These are phyloP conservation scores for Batillaria attramentaria DNA, from an alignment of 1,140 invertebrate species.

Conservation along the genomic window DNA sequence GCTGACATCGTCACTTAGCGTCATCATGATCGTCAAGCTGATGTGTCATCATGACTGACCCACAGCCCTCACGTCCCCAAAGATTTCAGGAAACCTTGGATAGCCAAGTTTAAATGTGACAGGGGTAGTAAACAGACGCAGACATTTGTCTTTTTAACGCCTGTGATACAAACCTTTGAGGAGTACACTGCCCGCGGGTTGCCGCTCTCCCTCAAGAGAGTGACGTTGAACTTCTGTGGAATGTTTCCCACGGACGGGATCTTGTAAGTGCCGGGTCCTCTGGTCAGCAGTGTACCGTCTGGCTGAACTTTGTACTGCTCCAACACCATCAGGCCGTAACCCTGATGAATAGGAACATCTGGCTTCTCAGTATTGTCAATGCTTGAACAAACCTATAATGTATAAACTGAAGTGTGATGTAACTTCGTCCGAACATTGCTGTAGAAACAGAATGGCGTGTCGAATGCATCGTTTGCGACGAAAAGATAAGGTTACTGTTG, in stretches of 20 bases:
- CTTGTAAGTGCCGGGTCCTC: conserved; percentile 94
- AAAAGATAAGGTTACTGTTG: too few species aligned
- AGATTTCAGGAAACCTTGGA: too few species aligned
- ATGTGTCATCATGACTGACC: too few species aligned
- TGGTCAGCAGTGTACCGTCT: conserved; percentile 83
- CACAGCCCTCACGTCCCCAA: too few species aligned
- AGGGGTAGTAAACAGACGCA: too few species aligned
- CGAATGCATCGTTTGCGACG: too few species aligned
- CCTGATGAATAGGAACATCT: conserved; percentile 67
- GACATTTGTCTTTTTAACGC: too few species aligned
- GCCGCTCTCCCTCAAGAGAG: conserved; percentile 86
- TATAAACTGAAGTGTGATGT: neutral
- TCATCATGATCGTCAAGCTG: too few species aligned
- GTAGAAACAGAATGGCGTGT: too few species aligned
- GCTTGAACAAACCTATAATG: neutral
- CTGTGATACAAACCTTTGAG: conserved; percentile 95
- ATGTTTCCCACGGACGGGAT: conserved; percentile 91
- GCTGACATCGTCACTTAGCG: too few species aligned
- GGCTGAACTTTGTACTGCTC: conserved; percentile 91
- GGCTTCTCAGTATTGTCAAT: neutral
- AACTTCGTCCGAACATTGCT: too few species aligned
- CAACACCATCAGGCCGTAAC: conserved; percentile 90
- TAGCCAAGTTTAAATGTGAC: too few species aligned
- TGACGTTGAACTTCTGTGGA: conserved; percentile 92
- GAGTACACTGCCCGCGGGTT: conserved; percentile 93